Percentiles rank a stretch among this genome's conserved stretches.
These are phyloP conservation scores for Phortica variegata DNA, from an alignment of 1,140 invertebrate genomes.

Conservation along the genomic window DNA sequence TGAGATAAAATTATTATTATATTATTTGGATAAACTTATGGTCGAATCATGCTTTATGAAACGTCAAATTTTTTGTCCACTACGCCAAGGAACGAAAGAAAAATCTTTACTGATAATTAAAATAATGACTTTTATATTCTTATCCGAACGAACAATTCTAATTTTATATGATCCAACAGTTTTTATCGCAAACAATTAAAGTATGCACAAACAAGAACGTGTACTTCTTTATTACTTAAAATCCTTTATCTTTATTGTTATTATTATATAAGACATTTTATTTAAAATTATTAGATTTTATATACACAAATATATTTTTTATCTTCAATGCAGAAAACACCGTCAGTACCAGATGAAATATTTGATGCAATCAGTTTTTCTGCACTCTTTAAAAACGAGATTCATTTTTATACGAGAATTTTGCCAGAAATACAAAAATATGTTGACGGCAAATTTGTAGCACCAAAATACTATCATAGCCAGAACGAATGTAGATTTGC, in stretches of 20 bases:
- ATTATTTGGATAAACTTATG: not conserved
- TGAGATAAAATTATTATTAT: not conserved
- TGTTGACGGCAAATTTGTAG: constrained; percentile 17
- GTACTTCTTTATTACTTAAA: no score
- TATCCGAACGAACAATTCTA: not conserved
- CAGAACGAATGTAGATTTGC: constrained; percentile 24
- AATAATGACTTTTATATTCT: not conserved
- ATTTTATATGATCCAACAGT: not conserved
- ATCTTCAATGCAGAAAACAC: constrained; percentile 35
- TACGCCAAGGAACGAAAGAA: no score
- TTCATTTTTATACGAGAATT: constrained; percentile 36
- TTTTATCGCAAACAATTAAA: not conserved
- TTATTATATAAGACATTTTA: not conserved
- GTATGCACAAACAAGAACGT: no score
- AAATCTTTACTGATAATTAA: not conserved
- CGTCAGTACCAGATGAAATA: constrained; percentile 19
- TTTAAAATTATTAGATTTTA: not conserved
- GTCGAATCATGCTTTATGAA: not conserved
- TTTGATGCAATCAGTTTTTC: constrained; percentile 32
- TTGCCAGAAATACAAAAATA: constrained; percentile 30
- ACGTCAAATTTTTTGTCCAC: not conserved
- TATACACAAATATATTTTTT: constrained; percentile 1
- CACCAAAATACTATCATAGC: constrained; percentile 42
- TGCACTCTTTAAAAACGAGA: constrained; percentile 38
- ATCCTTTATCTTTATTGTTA: no score